Percentiles rank a stretch among this genome's conserved stretches.
Evolutionary conservation across 2,888 invertebrate genomes (phyloP).

Genomic region (Sicus ferrugineus): DNA sequence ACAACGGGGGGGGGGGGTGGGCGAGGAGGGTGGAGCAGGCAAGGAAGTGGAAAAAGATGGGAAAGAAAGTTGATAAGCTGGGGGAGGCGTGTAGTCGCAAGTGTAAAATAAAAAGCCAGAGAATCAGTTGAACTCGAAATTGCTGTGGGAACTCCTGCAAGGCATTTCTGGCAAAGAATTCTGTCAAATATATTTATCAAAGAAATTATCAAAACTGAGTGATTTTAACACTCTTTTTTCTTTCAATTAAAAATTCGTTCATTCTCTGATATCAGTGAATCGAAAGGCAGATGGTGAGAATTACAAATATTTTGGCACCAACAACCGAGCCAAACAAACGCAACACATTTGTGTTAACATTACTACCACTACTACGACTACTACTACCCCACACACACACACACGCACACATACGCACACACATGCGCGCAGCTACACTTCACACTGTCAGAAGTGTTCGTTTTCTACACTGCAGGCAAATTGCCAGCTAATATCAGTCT

Average conservation of each 20-base stretch:
- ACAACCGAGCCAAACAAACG: not conserved
- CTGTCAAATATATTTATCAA: no score
- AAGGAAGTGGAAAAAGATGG: not conserved
- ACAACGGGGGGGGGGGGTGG: no score
- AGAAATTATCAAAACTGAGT: no score
- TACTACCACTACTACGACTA: not conserved
- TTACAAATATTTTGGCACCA: slow-evolving; percentile 1
- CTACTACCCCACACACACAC: not conserved
- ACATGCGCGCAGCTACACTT: no score
- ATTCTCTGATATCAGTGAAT: not conserved
- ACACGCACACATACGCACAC: not conserved
- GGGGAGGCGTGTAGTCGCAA: not conserved
- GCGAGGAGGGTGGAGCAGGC: not conserved
- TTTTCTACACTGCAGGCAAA: no score
- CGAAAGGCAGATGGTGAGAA: slow-evolving; percentile 1
- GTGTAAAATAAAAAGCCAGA: not conserved
- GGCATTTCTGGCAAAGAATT: no score
- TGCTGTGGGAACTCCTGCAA: no score
- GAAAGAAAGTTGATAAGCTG: not conserved
- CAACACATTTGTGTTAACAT: no score
- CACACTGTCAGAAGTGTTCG: not conserved
- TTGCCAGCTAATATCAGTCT: no score
- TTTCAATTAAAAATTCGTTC: no score
- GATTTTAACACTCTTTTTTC: no score
- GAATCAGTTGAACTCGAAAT: not conserved